Evolutionary conservation across 2,797 vertebrate genomes (phyloP), one percentile per base, ranked within the genome.

Genomic region (Aselliscus stoliczkanus): DNA sequence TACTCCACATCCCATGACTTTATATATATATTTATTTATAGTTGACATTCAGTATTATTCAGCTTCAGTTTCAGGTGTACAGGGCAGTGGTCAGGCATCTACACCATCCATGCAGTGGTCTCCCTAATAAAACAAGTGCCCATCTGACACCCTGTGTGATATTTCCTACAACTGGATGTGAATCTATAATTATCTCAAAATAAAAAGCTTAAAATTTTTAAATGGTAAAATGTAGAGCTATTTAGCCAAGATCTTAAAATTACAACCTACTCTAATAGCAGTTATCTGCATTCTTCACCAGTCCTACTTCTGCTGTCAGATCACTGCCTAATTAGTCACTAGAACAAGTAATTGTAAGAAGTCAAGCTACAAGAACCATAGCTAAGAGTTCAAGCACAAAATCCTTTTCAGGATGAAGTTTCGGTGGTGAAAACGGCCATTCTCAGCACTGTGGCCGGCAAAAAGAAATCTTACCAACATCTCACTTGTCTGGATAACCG

Each of bases 181-280:
- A 77, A 67, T 60, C 44, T 69, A 93, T 1, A 50, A 54, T 39
- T 58, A 88, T 20, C 44, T 79, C 69, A 58, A 83, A 93, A 87
- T 37, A 76, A 90, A 90, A 85, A 12, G 25, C 44, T 73, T 54
- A 62, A 65, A 29, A 9, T 31, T 47, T 65, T n/a, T 56, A n/a
- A 58, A 39, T n/a, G 2, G 5, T 62, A 77, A 76, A 54, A 15
- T 39, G 4, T 47, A 82, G 18, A 81, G 25, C 23, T 75, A 81
- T 27, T 77, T 77, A 77, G 62, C 17, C 39, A 93, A 69, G 86
- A 76, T 83, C 34, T 96, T 82, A 93, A 76, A 65, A 88, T 64
- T 44, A 52, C 25, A 69, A 56, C 62, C 34, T 7, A 15, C 27
- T 60, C 52, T 54, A 52, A 42, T 18, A 44, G 23, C 27, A 31